Percentiles rank a stretch among this genome's conserved stretches.
These are phyloP conservation scores for Nephrotoma flavescens DNA, from an alignment of 2,888 invertebrate species.

Conservation along the genomic window DNA sequence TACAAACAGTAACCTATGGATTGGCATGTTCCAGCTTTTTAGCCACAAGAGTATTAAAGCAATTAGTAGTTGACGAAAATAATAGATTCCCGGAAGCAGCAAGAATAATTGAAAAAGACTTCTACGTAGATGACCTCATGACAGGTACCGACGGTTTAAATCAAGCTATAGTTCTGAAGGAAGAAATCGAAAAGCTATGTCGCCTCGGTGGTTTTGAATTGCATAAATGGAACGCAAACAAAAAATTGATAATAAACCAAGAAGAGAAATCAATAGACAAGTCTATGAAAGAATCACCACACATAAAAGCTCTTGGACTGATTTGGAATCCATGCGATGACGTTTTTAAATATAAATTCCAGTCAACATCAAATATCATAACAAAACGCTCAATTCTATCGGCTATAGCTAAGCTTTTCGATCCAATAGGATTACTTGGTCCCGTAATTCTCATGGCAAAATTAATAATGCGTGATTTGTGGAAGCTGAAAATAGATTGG, in stretches of 20 bases:
- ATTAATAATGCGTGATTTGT: background rate
- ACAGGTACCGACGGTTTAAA: no score
- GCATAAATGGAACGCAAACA: background rate
- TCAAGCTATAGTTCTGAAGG: background rate
- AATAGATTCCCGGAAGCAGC: background rate
- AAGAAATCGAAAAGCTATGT: no score
- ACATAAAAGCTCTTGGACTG: background rate
- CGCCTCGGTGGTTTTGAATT: background rate
- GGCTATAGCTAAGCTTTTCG: background rate
- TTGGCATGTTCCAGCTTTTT: constrained; percentile 14
- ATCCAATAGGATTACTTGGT: background rate
- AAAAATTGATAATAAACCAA: background rate
- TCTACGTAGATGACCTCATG: no score
- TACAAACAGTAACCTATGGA: constrained; percentile 15
- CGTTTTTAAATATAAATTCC: background rate
- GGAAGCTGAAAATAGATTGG: background rate
- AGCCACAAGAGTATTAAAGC: constrained; percentile 12
- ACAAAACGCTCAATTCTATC: background rate
- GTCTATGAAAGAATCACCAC: no score
- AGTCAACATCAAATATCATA: background rate
- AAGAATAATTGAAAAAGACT: no score
- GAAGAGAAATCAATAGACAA: no score
- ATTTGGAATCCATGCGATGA: background rate
- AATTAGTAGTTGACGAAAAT: constrained; percentile 9
- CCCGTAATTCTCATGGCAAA: background rate